These are phyloP conservation scores for Myiotriccus ornatus DNA, from an alignment of 2,797 vertebrate species.

Conservation along the genomic window DNA sequence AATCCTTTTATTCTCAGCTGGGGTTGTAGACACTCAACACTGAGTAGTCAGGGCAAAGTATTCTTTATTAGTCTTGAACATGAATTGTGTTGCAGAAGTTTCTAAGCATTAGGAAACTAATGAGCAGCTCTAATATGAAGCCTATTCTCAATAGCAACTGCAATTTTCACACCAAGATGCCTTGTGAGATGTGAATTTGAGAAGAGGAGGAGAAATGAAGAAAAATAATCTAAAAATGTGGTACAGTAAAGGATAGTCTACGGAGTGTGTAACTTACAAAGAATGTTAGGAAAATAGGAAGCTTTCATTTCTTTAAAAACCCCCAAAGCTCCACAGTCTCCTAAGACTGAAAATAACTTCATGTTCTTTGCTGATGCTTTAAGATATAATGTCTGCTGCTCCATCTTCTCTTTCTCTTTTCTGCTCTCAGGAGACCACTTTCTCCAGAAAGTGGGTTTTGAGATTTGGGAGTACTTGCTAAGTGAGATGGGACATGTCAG, in stretches of 20 bases:
- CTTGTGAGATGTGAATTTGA: not conserved
- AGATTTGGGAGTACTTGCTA: slow-evolving; percentile 20
- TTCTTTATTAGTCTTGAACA: not conserved
- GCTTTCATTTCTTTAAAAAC: slow-evolving; percentile 2
- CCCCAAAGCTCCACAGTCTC: not conserved
- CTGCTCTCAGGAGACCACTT: slow-evolving; percentile 31
- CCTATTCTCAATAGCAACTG: not conserved
- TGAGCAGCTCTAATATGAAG: not conserved
- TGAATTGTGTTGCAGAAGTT: not conserved
- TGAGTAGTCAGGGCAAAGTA: not conserved
- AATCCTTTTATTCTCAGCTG: not conserved
- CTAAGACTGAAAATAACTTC: slow-evolving; percentile 30
- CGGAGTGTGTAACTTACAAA: not conserved
- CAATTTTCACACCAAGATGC: not conserved
- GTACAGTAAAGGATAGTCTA: not conserved
- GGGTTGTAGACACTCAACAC: not conserved
- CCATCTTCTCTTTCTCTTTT: slow-evolving; percentile 22
- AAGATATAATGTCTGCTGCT: slow-evolving; percentile 26
- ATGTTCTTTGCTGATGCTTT: not conserved
- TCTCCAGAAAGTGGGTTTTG: not conserved
- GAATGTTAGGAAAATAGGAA: slow-evolving; percentile 1
- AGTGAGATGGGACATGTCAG: not conserved
- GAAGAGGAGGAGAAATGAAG: not conserved
- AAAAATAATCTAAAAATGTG: not conserved
- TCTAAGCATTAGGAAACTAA: not conserved